Base-by-base conservation (phyloP, 2,888 invertebrate species). In the Blera fallax region DNA sequence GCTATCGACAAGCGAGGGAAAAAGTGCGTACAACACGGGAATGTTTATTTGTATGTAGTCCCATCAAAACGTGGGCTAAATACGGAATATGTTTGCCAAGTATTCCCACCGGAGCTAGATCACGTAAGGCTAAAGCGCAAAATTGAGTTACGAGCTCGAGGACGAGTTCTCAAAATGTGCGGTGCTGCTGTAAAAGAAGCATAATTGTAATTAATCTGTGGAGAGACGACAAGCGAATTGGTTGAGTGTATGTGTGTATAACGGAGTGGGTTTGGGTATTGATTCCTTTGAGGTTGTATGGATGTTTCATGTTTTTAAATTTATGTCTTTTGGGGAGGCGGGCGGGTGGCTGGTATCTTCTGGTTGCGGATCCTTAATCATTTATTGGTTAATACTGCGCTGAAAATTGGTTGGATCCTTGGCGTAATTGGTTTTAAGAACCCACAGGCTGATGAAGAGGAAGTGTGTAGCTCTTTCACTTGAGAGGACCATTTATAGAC, bases 121-220 rank as follows among this genome's bases (percentile, higher is more conserved):
- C 78, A 70, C 78, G 78, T 78, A 78, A 60, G 34, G 58, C 69
- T 54, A 62, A 70, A 78, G 70, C 78, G 64, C 52, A 45, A 78
- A 78, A 78, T 78, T 78, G 70, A 78, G 78, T 78, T 78, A 78
- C 70, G 70, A 52, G 62, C 43, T 11, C 62, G 60, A 62, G 62
- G 34, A 40, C 29, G 62, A 45, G 78, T 62, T 24, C 34, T 62
- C 11, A 70, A 64, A 78, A 64, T 70, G 62, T 62, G 32, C 37
- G 32, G 21, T 34, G 43, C 52, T 45, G 43, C 60, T 78, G 78
- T 34, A 64, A 70, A 56, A 58, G 69, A 40, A 70, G 48, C 62
- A 43, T 70, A 78, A 70, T 78, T 64, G 78, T 78, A 78, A 78
- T 78, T 78, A 78, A 78, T 78, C 78, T 70, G 45, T 11, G 40